Evolutionary conservation across 2,888 invertebrate genomes (phyloP).

Genomic region (Drymonia ruficornis): DNA sequence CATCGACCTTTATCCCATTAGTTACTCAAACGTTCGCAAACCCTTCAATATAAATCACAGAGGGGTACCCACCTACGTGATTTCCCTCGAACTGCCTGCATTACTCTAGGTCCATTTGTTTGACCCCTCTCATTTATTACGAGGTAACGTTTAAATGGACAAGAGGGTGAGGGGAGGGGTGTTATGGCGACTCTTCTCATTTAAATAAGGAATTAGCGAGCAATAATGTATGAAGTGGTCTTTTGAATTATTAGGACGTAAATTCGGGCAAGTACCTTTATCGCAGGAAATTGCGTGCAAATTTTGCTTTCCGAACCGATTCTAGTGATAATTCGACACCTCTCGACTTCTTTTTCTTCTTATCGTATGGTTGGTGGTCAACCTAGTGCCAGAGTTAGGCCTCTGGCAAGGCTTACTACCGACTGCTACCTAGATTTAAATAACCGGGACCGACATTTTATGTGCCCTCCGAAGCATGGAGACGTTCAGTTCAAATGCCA

Average conservation of each 20-base stretch:
- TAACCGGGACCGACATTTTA: too few relatives aligned
- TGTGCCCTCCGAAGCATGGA: too few relatives aligned
- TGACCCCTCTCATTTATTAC: constrained; percentile 23
- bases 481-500: too few relatives aligned
- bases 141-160: constrained; percentile 32
- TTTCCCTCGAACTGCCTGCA: constrained; percentile 46
- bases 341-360: too few relatives aligned
- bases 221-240: constrained; percentile 15
- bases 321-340: too few relatives aligned
- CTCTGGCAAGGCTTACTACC: too few relatives aligned
- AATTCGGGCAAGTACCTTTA: too few relatives aligned
- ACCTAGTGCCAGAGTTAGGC: too few relatives aligned
- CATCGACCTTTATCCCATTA: background rate
- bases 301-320: too few relatives aligned
- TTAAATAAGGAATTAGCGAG: constrained; percentile 57
- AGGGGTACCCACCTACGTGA: constrained; percentile 46
- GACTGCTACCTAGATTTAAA: too few relatives aligned
- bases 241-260: constrained; percentile 2
- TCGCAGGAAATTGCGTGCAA: too few relatives aligned
- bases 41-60: constrained; percentile 43
- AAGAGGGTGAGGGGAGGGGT: constrained; percentile 40
- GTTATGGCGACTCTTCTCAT: constrained; percentile 49
- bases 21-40: constrained; percentile 10
- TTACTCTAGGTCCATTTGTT: constrained; percentile 39
- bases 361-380: too few relatives aligned